These are phyloP conservation scores for Geothlypis trichas DNA, from an alignment of 2,113 vertebrate species.

Conservation along the genomic window DNA sequence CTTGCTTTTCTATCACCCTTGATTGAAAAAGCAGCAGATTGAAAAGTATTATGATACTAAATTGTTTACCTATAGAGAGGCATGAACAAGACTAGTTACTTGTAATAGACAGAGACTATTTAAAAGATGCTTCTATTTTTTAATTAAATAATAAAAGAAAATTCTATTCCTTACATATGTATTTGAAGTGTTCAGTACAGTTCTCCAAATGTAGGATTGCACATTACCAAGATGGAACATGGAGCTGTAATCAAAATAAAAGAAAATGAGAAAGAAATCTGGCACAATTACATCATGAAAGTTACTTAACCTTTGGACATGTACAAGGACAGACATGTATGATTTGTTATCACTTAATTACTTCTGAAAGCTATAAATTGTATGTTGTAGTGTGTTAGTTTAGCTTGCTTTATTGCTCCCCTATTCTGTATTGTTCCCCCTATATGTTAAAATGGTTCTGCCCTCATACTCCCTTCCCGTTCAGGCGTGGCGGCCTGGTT, in stretches of 20 bases:
- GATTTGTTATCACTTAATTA: neutral
- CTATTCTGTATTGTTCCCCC: too few species aligned
- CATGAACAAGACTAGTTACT: neutral
- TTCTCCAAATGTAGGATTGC: neutral
- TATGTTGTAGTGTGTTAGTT: too few species aligned
- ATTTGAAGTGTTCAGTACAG: neutral
- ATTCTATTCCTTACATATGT: accelerated
- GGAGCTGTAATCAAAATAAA: neutral
- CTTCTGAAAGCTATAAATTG: neutral
- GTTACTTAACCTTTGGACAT: neutral
- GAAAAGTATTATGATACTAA: neutral
- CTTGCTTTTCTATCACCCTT: neutral
- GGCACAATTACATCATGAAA: neutral
- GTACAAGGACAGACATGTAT: neutral
- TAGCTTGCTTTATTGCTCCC: too few species aligned
- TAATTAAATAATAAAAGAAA: neutral
- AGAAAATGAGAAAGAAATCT: accelerated
- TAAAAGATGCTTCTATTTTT: neutral
- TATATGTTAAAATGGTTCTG: too few species aligned
- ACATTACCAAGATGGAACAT: neutral
- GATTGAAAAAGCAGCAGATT: neutral
- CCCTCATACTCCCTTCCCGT: too few species aligned
- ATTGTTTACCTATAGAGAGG: neutral
- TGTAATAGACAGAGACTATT: neutral
- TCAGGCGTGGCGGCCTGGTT: too few species aligned